Evolutionary conservation across 1,140 invertebrate genomes (phyloP).

Genomic region (Bicyclus anynana): DNA sequence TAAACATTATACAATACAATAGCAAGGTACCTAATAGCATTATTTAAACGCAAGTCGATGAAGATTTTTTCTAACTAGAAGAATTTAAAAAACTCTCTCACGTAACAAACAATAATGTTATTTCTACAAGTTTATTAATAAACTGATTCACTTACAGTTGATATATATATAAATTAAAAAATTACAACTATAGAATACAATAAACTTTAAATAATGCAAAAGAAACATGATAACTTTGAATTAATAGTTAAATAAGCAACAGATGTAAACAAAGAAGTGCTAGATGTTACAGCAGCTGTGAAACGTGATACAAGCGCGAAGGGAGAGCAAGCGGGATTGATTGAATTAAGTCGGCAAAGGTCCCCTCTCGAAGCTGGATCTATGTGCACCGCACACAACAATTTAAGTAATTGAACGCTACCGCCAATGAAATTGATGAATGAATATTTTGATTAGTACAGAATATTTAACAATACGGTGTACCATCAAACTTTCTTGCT

Average conservation of each 20-base stretch:
- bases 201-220: not conserved
- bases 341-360: slow-evolving; percentile 56
- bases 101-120: too few relatives aligned
- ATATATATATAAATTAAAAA: too few relatives aligned
- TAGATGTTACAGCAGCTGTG: not conserved
- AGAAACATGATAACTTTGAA: not conserved
- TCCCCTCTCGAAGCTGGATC: slow-evolving; percentile 47
- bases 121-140: too few relatives aligned
- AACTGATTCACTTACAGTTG: too few relatives aligned
- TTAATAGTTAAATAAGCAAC: not conserved
- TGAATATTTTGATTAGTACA: slow-evolving; percentile 18
- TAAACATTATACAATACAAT: too few relatives aligned
- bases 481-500: too few relatives aligned
- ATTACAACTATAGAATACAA: too few relatives aligned
- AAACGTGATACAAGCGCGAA: slow-evolving; percentile 10
- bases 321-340: slow-evolving; percentile 35
- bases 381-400: slow-evolving; percentile 65
- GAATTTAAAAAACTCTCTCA: too few relatives aligned
- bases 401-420: slow-evolving; percentile 59
- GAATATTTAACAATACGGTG: not conserved
- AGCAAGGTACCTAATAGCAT: too few relatives aligned
- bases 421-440: slow-evolving; percentile 20
- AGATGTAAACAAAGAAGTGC: not conserved
- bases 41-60: too few relatives aligned
- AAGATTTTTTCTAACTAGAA: too few relatives aligned